Evolutionary conservation across 2,113 vertebrate genomes (phyloP).

Genomic region (Eclectus roratus): DNA sequence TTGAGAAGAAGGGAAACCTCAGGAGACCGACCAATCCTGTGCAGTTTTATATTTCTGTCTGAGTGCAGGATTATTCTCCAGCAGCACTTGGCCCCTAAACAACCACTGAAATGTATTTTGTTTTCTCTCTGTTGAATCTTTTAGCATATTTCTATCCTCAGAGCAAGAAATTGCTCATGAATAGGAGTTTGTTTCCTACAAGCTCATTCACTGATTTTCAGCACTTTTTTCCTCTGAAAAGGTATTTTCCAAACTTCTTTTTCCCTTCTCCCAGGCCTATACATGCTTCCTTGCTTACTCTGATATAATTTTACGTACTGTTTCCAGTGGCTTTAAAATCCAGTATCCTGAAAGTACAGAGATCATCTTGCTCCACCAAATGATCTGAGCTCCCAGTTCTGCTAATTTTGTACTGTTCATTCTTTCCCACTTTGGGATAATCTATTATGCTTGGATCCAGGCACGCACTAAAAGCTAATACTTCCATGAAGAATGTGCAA

Average conservation of each 20-base stretch:
- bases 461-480: slow-evolving; percentile 77
- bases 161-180: background rate
- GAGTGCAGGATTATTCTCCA: background rate
- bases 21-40: background rate
- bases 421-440: slow-evolving; percentile 81
- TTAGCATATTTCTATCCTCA: background rate
- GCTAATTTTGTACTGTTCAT: slow-evolving; percentile 78
- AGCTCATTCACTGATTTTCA: slow-evolving; percentile 13
- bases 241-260: background rate
- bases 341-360: slow-evolving; percentile 55
- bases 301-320: slow-evolving; percentile 61
- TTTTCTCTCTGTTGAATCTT: background rate
- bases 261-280: slow-evolving; percentile 4
- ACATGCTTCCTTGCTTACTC: slow-evolving; percentile 41
- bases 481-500: slow-evolving; percentile 79
- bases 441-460: slow-evolving; percentile 77
- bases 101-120: background rate
- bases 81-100: background rate
- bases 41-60: slow-evolving; percentile 21
- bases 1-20: slow-evolving; percentile 24
- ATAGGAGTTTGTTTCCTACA: background rate
- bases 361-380: slow-evolving; percentile 72
- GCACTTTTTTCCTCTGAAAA: background rate
- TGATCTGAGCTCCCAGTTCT: slow-evolving; percentile 73
- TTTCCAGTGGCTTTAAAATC: slow-evolving; percentile 63